Base-by-base conservation (phyloP, 2,113 vertebrate species). In the Eretmochelys imbricata region DNA sequence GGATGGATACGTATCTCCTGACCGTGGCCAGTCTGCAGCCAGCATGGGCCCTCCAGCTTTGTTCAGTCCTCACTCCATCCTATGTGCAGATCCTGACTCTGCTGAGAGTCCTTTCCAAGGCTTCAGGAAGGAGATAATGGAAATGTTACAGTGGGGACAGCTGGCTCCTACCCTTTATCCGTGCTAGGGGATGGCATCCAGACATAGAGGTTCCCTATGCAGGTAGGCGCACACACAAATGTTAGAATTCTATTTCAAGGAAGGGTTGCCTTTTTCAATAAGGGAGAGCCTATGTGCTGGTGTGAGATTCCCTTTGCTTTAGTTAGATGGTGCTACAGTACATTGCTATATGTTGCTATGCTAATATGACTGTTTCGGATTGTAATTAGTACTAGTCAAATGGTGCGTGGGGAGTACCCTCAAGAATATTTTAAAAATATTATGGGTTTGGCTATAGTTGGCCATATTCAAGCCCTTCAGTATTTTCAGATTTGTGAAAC, bases 191-290 rank as follows among this genome's bases (percentile, higher is more conserved):
- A 87, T 93, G 87, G 75, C 5, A 69, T 80, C 29, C 20, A 24
- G 92, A 35, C 6, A 65, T 89, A 69, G 89, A 90, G 89, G 0
- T 88, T 92, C 57, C 24, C 16, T 25, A 31, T 11, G 9, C 35
- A n/a, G 8, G 5, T 38, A 5, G 19, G 2, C 54, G 88, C 89
- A 48, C 93, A 95, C 50, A 88, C 75, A 54, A 57, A 31, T 0
- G 0, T 89, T 54, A 84, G 85, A 88, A 90, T 97, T 95, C 96
- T 94, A 96, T 97, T 97, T 96, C 93, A 96, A 93, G 95, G 89
- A 88, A 93, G 89, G 3, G 17, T 22, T 72, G n/a, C 5, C 65
- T 20, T n/a, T 35, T 72, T 72, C 65, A 72, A 35, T 20, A 72
- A 72, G 65, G 65, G 31, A 72, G 65, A 72, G 35, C 35, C 22